Evolutionary conservation across 2,797 vertebrate genomes (phyloP).

Genomic region (Semotilus atromaculatus): DNA sequence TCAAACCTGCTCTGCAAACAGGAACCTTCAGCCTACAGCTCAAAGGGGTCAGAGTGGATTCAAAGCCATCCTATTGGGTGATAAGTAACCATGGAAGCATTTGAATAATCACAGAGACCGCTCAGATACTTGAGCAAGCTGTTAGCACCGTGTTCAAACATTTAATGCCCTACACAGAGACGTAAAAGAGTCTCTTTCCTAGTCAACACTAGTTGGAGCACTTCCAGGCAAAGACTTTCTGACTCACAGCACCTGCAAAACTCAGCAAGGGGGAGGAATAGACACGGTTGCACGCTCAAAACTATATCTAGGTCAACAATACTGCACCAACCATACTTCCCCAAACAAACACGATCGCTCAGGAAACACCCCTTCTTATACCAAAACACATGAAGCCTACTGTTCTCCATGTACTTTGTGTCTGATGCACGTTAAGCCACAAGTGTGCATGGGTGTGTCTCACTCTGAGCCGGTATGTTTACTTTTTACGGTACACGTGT

Average conservation of each 20-base stretch:
- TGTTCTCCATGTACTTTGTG: constrained; percentile 12
- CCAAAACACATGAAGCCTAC: constrained; percentile 19
- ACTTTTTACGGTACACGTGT: constrained; percentile 27
- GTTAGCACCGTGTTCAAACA: constrained; percentile 49
- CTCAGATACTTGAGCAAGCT: constrained; percentile 34
- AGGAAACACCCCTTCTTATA: constrained; percentile 56
- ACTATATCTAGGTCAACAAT: constrained; percentile 69
- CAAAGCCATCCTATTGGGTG: constrained; percentile 30
- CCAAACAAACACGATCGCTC: constrained; percentile 42
- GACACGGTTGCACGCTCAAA: constrained; percentile 64
- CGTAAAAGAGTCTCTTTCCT: constrained; percentile 31
- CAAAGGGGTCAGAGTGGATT: constrained; percentile 26
- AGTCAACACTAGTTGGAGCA: constrained; percentile 43
- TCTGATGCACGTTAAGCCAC: constrained; percentile 1
- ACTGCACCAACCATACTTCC: constrained; percentile 57
- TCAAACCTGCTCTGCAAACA: constrained; percentile 32
- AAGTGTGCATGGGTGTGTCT: constrained; percentile 43
- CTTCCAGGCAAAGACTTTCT: constrained; percentile 49
- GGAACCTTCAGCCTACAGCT: constrained; percentile 31
- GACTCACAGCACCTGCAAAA: constrained; percentile 73
- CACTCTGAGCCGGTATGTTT: constrained; percentile 30
- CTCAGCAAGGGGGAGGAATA: constrained; percentile 65
- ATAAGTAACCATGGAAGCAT: constrained; percentile 41
- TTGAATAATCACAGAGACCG: constrained; percentile 40
- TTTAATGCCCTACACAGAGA: constrained; percentile 23